Conservation (phyloP, 2,888 invertebrate genomes). For the Troilus luridus region DNA sequence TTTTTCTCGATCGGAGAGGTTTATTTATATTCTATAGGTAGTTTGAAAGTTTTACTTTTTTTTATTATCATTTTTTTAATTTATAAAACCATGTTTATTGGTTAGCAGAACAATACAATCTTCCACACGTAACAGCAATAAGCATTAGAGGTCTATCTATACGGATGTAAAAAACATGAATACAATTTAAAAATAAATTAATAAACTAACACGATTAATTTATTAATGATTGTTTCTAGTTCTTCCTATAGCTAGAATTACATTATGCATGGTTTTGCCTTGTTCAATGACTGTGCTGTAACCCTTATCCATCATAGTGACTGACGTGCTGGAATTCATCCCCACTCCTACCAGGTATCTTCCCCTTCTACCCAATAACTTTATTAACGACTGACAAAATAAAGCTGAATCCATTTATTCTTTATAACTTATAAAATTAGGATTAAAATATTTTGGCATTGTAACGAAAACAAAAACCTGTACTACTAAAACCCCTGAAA, state of each 20-base stretch:
- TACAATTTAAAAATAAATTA: too few relatives aligned
- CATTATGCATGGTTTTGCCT: constrained; percentile 4
- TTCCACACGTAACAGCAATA: too few relatives aligned
- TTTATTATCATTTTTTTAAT: too few relatives aligned
- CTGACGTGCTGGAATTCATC: constrained; percentile 16
- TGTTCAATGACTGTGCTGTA: constrained; percentile 14
- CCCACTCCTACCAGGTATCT: constrained; percentile 5
- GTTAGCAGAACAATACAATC: too few relatives aligned
- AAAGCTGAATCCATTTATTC: not conserved
- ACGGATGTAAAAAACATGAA: too few relatives aligned
- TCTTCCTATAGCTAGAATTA: not conserved
- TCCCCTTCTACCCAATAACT: not conserved
- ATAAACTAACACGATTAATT: not conserved
- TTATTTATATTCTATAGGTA: not conserved
- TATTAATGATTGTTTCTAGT: not conserved
- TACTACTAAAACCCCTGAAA: too few relatives aligned
- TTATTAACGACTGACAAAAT: not conserved
- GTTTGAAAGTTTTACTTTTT: not conserved
- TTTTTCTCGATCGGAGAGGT: not conserved
- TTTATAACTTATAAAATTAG: not conserved
- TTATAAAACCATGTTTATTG: too few relatives aligned
- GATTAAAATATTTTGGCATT: not conserved
- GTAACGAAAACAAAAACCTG: too few relatives aligned
- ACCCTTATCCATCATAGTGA: constrained; percentile 27
- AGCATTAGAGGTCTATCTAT: too few relatives aligned